phyloP scores from a whole-genome alignment of 2,797 vertebrate species.

The Phalloptychus januarius region DNA sequence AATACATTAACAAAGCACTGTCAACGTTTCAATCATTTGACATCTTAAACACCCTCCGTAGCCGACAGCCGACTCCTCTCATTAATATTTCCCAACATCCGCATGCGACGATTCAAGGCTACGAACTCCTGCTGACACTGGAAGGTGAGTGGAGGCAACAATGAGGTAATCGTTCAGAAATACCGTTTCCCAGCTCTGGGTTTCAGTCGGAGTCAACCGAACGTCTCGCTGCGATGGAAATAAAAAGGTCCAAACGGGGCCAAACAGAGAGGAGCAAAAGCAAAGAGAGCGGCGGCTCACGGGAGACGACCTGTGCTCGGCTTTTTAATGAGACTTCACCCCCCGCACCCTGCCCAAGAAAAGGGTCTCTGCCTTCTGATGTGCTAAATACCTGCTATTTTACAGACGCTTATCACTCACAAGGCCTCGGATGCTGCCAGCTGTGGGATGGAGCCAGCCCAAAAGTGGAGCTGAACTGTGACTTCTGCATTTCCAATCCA shows the following conservation, averaged over 20 bases:
- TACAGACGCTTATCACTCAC: conserved; percentile 49
- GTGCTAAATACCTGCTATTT: conserved; percentile 51
- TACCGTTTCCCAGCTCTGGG: conserved; percentile 27
- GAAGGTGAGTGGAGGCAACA: conserved; percentile 48
- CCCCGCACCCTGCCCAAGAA: neutral
- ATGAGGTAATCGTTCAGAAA: conserved; percentile 50
- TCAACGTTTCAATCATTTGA: neutral
- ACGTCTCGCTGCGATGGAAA: conserved; percentile 40
- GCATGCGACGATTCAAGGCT: conserved; percentile 3
- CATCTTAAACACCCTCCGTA: neutral
- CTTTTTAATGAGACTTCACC: conserved; percentile 75
- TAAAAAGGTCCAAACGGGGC: conserved; percentile 7
- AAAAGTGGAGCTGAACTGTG: conserved; percentile 37
- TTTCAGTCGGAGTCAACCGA: conserved; percentile 48
- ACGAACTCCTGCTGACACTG: conserved; percentile 22
- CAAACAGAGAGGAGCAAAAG: conserved; percentile 52
- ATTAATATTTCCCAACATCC: neutral
- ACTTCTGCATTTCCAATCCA: conserved; percentile 47
- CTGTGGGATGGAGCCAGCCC: conserved; percentile 21
- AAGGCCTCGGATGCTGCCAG: conserved; percentile 45
- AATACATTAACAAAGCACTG: neutral
- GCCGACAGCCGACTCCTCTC: neutral
- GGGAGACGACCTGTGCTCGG: conserved; percentile 72
- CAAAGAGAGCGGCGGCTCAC: conserved; percentile 52
- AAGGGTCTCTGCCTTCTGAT: conserved; percentile 70